phyloP scores from a whole-genome alignment of 2,113 vertebrate genomes.

The Felis catus region DNA sequence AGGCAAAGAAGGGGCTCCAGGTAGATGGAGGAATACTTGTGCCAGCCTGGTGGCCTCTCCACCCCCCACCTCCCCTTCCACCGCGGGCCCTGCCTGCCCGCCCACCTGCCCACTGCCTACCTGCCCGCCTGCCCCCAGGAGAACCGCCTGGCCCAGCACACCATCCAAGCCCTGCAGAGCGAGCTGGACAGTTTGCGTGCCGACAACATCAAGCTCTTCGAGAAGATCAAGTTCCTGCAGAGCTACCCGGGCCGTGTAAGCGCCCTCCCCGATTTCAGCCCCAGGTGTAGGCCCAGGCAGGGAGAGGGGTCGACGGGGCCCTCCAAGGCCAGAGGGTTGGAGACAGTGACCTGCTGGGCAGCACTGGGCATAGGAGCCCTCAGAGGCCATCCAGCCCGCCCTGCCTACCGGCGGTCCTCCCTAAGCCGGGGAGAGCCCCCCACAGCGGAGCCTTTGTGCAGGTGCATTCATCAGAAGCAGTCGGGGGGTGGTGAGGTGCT shows the following conservation, averaged over 20 bases:
- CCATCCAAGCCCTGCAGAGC: constrained; percentile 93
- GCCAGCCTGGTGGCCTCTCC: not conserved
- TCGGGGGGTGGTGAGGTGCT: not conserved
- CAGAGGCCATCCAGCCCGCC: not conserved
- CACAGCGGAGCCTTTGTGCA: not conserved
- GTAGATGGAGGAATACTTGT: accelerated
- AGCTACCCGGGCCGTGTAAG: constrained; percentile 94
- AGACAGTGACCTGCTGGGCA: not conserved
- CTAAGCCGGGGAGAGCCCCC: not conserved
- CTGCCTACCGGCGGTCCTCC: not conserved
- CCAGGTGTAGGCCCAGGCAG: not conserved
- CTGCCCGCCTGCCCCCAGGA: constrained; percentile 84
- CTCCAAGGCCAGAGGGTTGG: accelerated
- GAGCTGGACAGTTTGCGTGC: constrained; percentile 97
- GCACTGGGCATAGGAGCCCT: not conserved
- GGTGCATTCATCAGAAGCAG: not conserved
- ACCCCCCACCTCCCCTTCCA: accelerated
- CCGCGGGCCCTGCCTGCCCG: accelerated
- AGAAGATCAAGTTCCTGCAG: constrained; percentile 99
- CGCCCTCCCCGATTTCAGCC: not conserved
- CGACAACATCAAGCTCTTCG: constrained; percentile 98
- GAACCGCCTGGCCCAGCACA: constrained; percentile 92
- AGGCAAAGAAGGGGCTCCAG: not conserved
- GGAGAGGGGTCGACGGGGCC: not conserved
- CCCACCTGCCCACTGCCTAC: not conserved